These are phyloP conservation scores for Rotaria sp. DNA, from an alignment of 2,888 invertebrate genomes.

Conservation along the genomic window DNA sequence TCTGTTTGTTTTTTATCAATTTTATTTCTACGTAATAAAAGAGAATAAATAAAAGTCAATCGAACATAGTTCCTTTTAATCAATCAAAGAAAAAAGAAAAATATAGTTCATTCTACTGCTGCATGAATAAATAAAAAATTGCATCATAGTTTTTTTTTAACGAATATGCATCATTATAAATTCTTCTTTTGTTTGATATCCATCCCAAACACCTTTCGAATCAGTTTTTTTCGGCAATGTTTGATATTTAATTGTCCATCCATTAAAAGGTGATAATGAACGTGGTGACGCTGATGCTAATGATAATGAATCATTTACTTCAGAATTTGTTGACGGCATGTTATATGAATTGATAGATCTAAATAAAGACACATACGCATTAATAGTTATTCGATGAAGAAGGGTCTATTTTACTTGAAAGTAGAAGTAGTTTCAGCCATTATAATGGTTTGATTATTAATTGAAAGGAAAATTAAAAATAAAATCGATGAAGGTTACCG, in stretches of 20 bases:
- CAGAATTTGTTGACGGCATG: not conserved
- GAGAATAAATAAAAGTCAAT: too few relatives aligned
- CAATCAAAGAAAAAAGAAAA: too few relatives aligned
- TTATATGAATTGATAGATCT: not conserved
- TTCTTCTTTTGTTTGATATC: not conserved
- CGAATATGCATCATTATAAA: not conserved
- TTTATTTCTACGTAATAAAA: too few relatives aligned
- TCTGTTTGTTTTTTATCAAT: too few relatives aligned
- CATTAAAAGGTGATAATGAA: not conserved
- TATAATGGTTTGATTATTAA: not conserved
- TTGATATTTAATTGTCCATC: not conserved
- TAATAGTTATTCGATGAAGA: not conserved
- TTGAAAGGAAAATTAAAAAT: too few relatives aligned
- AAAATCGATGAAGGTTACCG: too few relatives aligned
- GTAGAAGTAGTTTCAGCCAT: not conserved
- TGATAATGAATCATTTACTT: not conserved
- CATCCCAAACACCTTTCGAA: not conserved
- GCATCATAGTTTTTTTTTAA: not conserved
- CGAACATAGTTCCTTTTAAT: too few relatives aligned
- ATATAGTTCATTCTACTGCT: too few relatives aligned
- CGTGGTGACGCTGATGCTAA: not conserved
- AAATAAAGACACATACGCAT: not conserved
- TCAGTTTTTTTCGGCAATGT: not conserved
- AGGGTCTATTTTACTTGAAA: not conserved
- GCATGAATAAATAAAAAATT: too few relatives aligned